Evolutionary conservation across 2,797 vertebrate genomes (phyloP), one percentile per base, ranked within the genome.

Genomic region (Selene dorsalis): DNA sequence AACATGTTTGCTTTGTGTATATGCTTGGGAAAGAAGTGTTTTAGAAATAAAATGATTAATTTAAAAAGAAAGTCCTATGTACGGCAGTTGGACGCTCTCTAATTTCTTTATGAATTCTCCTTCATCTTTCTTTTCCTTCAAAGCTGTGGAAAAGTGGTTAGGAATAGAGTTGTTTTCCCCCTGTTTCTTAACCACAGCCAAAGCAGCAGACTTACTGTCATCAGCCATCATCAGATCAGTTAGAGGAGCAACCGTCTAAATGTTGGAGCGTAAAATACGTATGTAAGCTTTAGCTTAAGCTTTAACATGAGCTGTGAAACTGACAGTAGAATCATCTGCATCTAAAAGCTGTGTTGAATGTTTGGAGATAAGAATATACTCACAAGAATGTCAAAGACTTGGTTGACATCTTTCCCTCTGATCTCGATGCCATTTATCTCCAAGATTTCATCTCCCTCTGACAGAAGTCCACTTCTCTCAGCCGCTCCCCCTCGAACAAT

Each of bases 361-460:
- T 24, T 6, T 28, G 9, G 2, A n/a, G 9, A 7, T 28, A 4
- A 16, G 38, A 17, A n/a, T 3, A 43, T 26, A 83, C 96, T 95
- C 82, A 99, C 98, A 92, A 99, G 90, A 79, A 99, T 96, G 84
- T 99, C 98, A 88, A 99, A 99, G 84, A 99, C 98, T 78, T 99
- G 97, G 91, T 99, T 99, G 91, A 99, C 98, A 55, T 99, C 98
- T 89, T 98, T 99, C 24, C 98, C 98, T 77, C 97, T 93, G 84
- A 99, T 99, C 89, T 98, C 97, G 18, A 97, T 95, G 65, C 97
- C 96, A 22, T 99, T 99, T 72, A 99, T 98, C 89, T 99, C 97
- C 74, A 99, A 85, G 88, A 99, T 96, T 92, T 99, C 98, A 9
- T 99, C 98, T 52, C 98, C 98, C 93, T 99, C 98, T 2, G 97